phyloP scores from a whole-genome alignment of 2,888 invertebrate genomes.

The Stomorhina lunata region DNA sequence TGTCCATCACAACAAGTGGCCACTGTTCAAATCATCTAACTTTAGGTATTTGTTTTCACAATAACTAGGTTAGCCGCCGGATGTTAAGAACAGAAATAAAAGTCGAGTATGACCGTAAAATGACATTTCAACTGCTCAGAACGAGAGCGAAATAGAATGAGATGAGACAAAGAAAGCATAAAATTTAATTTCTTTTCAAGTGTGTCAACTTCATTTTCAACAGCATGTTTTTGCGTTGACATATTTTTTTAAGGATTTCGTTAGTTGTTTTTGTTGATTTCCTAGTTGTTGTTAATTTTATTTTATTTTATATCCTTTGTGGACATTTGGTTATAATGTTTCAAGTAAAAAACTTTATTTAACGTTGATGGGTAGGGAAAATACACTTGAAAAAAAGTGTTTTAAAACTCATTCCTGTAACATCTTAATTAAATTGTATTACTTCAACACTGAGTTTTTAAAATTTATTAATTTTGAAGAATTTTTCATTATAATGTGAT shows the following conservation, averaged over 20 bases:
- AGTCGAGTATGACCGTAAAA: conserved; percentile 17
- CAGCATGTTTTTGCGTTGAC: conserved; percentile 23
- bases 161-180: conserved; percentile 49
- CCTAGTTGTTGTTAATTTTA: conserved; percentile 43
- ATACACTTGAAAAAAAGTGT: neutral
- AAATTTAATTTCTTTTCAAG: conserved; percentile 56
- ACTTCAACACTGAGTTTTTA: no score
- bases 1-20: neutral
- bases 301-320: conserved; percentile 3
- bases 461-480: no score
- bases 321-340: no score
- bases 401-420: no score
- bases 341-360: no score
- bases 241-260: neutral
- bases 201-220: conserved; percentile 53
- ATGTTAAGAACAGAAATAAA: neutral
- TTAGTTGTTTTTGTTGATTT: conserved; percentile 52
- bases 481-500: no score
- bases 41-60: neutral
- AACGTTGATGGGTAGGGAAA: no score
- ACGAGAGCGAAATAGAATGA: no score
- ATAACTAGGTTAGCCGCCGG: conserved; percentile 9
- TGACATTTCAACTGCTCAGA: neutral
- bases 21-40: neutral
- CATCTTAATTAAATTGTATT: no score